Base-by-base conservation (phyloP, 2,888 invertebrate species). In the Pardosa pseudoannulata region DNA sequence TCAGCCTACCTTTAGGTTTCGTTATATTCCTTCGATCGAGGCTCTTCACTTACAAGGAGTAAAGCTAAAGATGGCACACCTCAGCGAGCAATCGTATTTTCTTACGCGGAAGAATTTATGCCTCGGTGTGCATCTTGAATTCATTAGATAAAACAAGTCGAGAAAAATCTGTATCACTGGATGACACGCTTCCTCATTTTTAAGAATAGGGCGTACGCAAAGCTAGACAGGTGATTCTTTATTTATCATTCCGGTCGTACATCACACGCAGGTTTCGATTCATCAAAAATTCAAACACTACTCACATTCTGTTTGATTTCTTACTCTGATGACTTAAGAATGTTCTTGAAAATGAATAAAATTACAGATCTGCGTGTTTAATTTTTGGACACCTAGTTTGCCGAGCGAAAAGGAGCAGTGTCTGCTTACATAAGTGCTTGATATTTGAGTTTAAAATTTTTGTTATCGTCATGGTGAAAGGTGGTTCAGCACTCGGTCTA, bases 1-100 rank as follows among this genome's bases (percentile, higher is more conserved):
- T 82, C 75, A 62, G 31, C 72, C 67, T 68, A 56, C 29, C 67
- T 81, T 74, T 28, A 62, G 29, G 41, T 39, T 41, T 28, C 64
- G 71, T 27, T 80, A 36, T 32, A 31, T 46, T 65, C 31, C 13
- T 29, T 16, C 29, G 29, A 65, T 29, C 65, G 29, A 13, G 11
- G 6, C 13, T 31, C 31, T 65, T 29, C 65, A 31, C 31, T 29
- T n/a, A 31, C 65, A 65, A 31, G 56, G 1, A 56, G 23, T 16
- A 29, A 65, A 31, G 16, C 29, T 28, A 65, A 11, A 29, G 31
- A 13, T 65, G 65, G 23, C 16, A 16, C 65, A 65, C 31, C 16
- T 56, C 56, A 56, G 23, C 23, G 56, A 56, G 56, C 56, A 56
- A 65, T 31, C 65, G 31, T 16, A 29, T 13, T 23, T 29, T 31